These are phyloP conservation scores for Eledona agricola DNA, from an alignment of 2,888 invertebrate genomes.

Conservation along the genomic window DNA sequence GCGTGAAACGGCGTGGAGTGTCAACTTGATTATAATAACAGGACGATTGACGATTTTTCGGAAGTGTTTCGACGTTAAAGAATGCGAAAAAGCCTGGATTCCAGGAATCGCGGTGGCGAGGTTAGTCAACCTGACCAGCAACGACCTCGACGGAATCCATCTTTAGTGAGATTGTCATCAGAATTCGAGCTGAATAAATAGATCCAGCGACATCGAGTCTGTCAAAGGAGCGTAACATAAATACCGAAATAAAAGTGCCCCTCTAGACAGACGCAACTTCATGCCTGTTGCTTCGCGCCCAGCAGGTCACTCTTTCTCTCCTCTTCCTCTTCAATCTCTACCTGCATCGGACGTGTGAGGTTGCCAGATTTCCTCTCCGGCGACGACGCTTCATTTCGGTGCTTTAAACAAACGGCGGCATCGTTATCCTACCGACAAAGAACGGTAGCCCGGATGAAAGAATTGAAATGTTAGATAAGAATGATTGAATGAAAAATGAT, in stretches of 20 bases:
- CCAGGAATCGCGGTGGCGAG: constrained; percentile 29
- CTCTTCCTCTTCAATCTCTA: constrained; percentile 18
- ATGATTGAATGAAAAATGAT: constrained; percentile 34
- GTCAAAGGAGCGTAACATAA: constrained; percentile 37
- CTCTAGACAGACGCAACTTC: constrained; percentile 28
- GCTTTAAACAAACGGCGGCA: constrained; percentile 30
- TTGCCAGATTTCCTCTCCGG: constrained; percentile 27
- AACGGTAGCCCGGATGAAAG: constrained; percentile 34
- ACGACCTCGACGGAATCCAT: constrained; percentile 50
- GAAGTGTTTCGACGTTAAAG: too few species aligned
- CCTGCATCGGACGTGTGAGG: constrained; percentile 17
- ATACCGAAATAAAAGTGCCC: constrained; percentile 33
- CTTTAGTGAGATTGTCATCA: constrained; percentile 48
- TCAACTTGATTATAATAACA: too few species aligned
- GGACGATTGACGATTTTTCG: neutral
- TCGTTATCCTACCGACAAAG: constrained; percentile 29
- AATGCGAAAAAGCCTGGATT: constrained; percentile 15
- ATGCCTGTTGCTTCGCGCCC: constrained; percentile 30
- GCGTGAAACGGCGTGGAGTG: too few species aligned
- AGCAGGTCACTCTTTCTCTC: constrained; percentile 16
- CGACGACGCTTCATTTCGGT: constrained; percentile 19
- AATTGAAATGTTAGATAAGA: constrained; percentile 36
- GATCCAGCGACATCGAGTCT: constrained; percentile 45
- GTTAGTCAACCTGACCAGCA: constrained; percentile 37
- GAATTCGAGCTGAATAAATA: constrained; percentile 50